These are phyloP conservation scores for Rhineura floridana DNA, from an alignment of 2,113 vertebrate genomes.

Conservation along the genomic window DNA sequence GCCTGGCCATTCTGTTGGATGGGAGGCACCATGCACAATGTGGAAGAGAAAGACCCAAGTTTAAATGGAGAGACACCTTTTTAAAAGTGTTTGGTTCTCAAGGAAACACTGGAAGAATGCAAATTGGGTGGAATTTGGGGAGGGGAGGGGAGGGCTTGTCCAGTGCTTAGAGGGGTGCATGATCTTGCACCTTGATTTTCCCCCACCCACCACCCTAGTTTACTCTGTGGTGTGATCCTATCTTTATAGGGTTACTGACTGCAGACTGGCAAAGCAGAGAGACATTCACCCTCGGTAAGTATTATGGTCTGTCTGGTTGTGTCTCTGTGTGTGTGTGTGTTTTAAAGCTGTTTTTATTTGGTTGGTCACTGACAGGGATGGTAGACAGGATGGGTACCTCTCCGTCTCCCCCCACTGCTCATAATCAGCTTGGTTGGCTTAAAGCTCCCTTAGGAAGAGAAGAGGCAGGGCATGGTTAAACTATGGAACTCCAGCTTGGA, in stretches of 20 bases:
- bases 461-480: too few species aligned
- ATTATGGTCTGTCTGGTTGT: background rate
- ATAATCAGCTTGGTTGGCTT: too few species aligned
- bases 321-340: background rate
- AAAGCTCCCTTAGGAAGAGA: too few species aligned
- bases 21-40: background rate
- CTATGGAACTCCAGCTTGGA: background rate
- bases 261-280: too few species aligned
- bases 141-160: background rate
- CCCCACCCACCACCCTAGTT: background rate
- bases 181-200: background rate
- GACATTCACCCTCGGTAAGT: too few species aligned
- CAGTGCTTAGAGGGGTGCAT: background rate
- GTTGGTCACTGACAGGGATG: background rate
- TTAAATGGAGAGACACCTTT: background rate
- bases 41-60: background rate
- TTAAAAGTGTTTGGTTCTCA: background rate
- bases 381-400: background rate
- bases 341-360: background rate
- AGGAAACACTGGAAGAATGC: background rate
- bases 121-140: background rate
- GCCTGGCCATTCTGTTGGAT: background rate
- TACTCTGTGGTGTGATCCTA: background rate
- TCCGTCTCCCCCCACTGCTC: too few species aligned
- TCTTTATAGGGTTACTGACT: too few species aligned